Evolutionary conservation across 1,140 invertebrate genomes (phyloP), one percentile per base, ranked within the genome.

Genomic region (Cydia pomonella): DNA sequence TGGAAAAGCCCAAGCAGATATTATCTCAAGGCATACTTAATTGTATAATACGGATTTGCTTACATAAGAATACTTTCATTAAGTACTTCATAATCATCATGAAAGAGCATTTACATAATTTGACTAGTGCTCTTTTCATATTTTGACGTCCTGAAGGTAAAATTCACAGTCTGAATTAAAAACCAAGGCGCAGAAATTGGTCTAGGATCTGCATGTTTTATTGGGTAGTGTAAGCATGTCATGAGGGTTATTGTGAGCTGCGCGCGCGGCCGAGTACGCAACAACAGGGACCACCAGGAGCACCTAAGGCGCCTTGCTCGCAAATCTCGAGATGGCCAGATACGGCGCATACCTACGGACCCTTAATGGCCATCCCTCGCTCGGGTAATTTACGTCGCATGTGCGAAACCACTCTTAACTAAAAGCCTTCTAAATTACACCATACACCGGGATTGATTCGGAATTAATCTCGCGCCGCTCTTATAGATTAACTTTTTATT

Each of bases 401-500:
- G 89, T 92, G 90, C 90, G 87, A 90, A 91, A 88, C 88, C 84
- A 86, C 87, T 90, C 84, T 90, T 90, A 90, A 90, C 90, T 92
- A 90, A 92, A 91, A 92, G 90, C 86, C 86, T 80, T 84, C 84
- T 90, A 91, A 92, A 91, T 92, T 91, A 88, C 85, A 89, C 79
- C 76, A 87, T 84, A 85, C 86, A 84, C 75, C 79, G 81, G 84
- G 83, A 91, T 92, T 89, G 89, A 91, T 90, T 90, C 83, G 78
- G 88, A 86, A 92, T 90, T 88, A 90, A 90, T 90, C 86, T 90
- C 79, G 77, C 75, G 80, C 81, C 79, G 79, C 79, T 76, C 69
- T 74, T 64, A 73, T 44, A 80, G 76, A 77, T 80, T 77, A 69
- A 77, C 74, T 80, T 75, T 71, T 79, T 75, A 75, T 77, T 27